A percentile compares a stretch with the other conserved stretches of the same genome.
Evolutionary conservation across 2,113 vertebrate species (phyloP).

Genomic region (Phoenicopterus ruber): DNA sequence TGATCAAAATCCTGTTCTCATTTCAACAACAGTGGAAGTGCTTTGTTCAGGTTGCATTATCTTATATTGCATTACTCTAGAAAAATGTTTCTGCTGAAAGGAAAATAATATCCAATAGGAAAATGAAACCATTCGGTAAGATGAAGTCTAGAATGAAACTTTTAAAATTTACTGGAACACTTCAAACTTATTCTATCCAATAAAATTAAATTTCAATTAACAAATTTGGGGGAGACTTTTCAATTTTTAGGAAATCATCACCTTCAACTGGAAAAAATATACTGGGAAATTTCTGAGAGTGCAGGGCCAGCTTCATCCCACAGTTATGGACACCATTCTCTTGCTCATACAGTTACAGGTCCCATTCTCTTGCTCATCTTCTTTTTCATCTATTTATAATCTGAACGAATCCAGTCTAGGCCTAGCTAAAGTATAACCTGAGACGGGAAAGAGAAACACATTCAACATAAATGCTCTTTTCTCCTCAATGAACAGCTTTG

Average conservation of each 20-base stretch:
- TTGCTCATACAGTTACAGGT: neutral
- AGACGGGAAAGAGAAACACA: neutral
- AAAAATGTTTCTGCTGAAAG: neutral
- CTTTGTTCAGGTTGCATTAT: neutral
- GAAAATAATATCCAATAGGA: neutral
- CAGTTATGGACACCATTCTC: neutral
- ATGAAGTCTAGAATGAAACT: neutral
- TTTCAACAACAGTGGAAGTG: neutral
- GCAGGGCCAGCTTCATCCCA: neutral
- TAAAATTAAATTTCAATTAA: neutral
- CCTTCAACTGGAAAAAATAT: neutral
- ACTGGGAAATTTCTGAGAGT: neutral
- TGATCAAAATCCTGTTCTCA: neutral
- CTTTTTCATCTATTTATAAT: neutral
- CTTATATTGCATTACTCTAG: neutral
- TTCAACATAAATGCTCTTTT: neutral
- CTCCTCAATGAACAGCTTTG: neutral
- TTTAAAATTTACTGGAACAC: neutral
- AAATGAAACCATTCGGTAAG: neutral
- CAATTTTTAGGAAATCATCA: neutral
- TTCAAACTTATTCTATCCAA: neutral
- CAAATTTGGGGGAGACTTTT: neutral
- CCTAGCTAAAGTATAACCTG: neutral
- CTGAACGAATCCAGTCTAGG: neutral
- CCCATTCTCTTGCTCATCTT: neutral